phyloP scores from a whole-genome alignment of 2,113 vertebrate species.

The Bubo blakistoni region DNA sequence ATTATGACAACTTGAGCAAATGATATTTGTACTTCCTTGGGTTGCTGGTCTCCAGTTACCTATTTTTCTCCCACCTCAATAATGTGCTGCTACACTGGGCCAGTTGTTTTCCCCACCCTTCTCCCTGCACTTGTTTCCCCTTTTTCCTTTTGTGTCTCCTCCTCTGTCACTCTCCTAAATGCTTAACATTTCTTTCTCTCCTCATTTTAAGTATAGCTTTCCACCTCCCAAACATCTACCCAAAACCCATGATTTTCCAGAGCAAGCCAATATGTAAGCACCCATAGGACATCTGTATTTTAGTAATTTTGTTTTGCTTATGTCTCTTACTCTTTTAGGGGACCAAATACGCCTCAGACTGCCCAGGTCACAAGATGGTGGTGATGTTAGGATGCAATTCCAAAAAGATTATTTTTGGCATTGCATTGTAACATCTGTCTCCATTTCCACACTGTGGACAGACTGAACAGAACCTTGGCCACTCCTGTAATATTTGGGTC shows the following conservation, averaged over 20 bases:
- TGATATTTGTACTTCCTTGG: background rate
- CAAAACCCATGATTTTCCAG: background rate
- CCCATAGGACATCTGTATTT: background rate
- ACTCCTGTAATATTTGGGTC: background rate
- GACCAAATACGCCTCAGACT: background rate
- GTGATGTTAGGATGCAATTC: background rate
- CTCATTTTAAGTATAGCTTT: background rate
- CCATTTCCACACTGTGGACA: background rate
- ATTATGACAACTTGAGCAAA: background rate
- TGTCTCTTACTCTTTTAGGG: background rate
- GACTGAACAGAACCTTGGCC: background rate
- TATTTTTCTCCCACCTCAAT: background rate
- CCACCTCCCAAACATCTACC: background rate
- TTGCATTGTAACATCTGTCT: background rate
- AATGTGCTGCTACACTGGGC: background rate
- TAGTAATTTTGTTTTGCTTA: background rate
- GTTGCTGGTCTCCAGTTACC: background rate
- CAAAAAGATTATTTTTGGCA: background rate
- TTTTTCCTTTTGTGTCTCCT: background rate
- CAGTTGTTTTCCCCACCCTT: background rate
- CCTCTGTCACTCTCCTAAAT: background rate
- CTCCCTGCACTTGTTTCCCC: background rate
- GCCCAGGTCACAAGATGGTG: background rate
- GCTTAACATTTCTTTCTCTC: background rate
- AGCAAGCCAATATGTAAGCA: background rate